Evolutionary conservation across 2,888 invertebrate species (phyloP).

Genomic region (Epiperipatus broadwayi): DNA sequence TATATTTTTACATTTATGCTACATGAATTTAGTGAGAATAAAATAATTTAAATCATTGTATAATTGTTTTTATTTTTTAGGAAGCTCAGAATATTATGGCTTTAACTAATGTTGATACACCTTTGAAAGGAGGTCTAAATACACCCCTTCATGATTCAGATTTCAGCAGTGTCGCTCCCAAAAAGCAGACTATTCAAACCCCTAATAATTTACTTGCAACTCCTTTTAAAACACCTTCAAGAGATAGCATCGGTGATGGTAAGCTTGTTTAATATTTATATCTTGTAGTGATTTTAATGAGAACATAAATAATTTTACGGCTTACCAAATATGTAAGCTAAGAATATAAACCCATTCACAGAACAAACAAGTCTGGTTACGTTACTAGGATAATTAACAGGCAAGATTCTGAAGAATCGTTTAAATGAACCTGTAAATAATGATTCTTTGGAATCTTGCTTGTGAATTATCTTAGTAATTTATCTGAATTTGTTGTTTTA

Average conservation of each 20-base stretch:
- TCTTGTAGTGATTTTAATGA: too few relatives aligned
- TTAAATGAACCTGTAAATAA: too few relatives aligned
- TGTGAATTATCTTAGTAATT: too few relatives aligned
- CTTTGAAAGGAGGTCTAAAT: conserved; percentile 81
- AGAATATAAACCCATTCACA: too few relatives aligned
- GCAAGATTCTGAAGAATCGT: too few relatives aligned
- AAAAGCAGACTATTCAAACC: conserved; percentile 43
- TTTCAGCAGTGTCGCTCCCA: conserved; percentile 63
- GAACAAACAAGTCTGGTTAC: too few relatives aligned
- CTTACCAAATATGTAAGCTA: too few relatives aligned
- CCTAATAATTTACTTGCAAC: conserved; percentile 79
- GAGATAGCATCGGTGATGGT: conserved; percentile 12
- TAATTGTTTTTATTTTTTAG: conserved; percentile 51
- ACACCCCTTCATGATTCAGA: conserved; percentile 77
- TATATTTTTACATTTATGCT: conserved; percentile 8
- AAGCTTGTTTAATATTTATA: conserved; percentile 1
- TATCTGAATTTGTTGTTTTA: too few relatives aligned
- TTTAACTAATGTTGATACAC: conserved; percentile 88
- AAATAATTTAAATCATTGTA: too few relatives aligned
- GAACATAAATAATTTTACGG: too few relatives aligned
- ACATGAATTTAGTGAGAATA: not conserved
- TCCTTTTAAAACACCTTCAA: conserved; percentile 42
- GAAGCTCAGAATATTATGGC: conserved; percentile 99
- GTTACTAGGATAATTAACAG: too few relatives aligned
- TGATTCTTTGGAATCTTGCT: too few relatives aligned